Conservation (phyloP, 2,888 invertebrate genomes). For the Lomographa bimaculata region DNA sequence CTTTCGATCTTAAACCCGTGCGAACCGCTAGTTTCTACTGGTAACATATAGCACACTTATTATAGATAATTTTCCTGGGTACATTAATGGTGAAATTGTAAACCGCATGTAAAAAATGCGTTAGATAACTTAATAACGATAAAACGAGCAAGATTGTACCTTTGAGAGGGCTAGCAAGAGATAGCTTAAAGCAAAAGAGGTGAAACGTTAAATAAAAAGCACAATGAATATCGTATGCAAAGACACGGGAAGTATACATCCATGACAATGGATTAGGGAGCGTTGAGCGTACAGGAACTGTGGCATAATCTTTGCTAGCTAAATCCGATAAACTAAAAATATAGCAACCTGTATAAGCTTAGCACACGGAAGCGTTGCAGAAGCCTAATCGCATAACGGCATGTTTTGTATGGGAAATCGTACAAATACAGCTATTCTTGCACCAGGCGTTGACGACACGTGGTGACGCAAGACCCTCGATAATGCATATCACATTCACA, state of each 20-base stretch:
- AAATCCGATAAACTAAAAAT: conserved; percentile 20
- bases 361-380: conserved; percentile 45
- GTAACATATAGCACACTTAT: conserved; percentile 2
- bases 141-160: too few species aligned
- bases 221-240: too few species aligned
- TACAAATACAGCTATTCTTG: conserved; percentile 50
- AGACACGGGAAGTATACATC: conserved; percentile 4
- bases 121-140: too few species aligned
- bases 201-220: too few species aligned
- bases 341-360: conserved; percentile 17
- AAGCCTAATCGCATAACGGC: conserved; percentile 40
- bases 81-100: too few species aligned
- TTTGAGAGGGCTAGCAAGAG: too few species aligned
- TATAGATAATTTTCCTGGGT: neutral
- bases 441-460: conserved; percentile 33
- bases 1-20: conserved; percentile 21
- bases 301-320: conserved; percentile 7
- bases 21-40: conserved; percentile 17
- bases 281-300: conserved; percentile 4
- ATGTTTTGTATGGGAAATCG: conserved; percentile 42
- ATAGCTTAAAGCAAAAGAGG: too few species aligned
- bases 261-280: conserved; percentile 18
- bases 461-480: conserved; percentile 42
- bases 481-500: conserved; percentile 30
- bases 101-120: too few species aligned